Conservation (phyloP, 1,140 invertebrate species). For the Ooceraea biroi region DNA sequence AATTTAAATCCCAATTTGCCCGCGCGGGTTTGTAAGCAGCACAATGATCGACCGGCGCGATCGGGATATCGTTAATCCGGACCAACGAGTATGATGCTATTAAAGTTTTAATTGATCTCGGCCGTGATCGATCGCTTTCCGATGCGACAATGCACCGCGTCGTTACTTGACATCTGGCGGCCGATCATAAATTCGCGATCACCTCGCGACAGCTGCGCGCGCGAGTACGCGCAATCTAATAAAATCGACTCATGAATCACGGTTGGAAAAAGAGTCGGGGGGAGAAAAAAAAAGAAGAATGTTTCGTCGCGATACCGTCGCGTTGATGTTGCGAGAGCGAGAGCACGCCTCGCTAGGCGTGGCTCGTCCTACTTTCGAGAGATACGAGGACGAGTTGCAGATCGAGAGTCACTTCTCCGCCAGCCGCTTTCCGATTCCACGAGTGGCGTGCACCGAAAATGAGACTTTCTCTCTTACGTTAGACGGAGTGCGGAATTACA, state of each 20-base stretch:
- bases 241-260: conserved; percentile 46
- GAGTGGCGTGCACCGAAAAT: conserved; percentile 46
- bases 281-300: conserved; percentile 14
- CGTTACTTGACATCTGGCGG: conserved; percentile 34
- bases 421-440: conserved; percentile 64
- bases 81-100: conserved; percentile 20
- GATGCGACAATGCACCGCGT: conserved; percentile 7
- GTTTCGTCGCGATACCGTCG: conserved; percentile 14
- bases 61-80: conserved; percentile 19
- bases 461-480: conserved; percentile 68
- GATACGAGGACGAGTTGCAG: conserved; percentile 59
- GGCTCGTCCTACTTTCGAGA: conserved; percentile 71
- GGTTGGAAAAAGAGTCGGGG: background rate
- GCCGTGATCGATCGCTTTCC: conserved; percentile 9
- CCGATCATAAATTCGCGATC: conserved; percentile 46
- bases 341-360: conserved; percentile 63
- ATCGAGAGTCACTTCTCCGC: conserved; percentile 69
- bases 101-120: conserved; percentile 47
- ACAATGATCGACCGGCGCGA: background rate
- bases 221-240: conserved; percentile 26
- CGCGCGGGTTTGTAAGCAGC: background rate
- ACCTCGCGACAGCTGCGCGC: conserved; percentile 21
- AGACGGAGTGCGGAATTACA: conserved; percentile 34
- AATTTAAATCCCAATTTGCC: conserved; percentile 25
- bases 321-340: conserved; percentile 51